Evolutionary conservation across 2,888 invertebrate genomes (phyloP).

Genomic region (Tenthredo scrophulariae): DNA sequence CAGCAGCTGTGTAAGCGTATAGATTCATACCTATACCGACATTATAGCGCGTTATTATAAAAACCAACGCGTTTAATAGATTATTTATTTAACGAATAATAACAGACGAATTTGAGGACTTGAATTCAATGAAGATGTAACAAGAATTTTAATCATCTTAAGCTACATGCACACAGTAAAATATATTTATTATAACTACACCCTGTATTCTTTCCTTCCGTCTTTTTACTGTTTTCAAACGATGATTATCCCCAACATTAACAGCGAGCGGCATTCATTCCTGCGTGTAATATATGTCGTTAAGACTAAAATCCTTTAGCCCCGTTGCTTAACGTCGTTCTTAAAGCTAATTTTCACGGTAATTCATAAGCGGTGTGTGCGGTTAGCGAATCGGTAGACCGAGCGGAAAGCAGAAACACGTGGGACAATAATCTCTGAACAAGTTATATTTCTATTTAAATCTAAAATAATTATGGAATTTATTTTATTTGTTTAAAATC

Average conservation of each 20-base stretch:
- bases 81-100: background rate
- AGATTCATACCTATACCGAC: background rate
- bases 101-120: background rate
- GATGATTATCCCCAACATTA: background rate
- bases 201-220: background rate
- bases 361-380: constrained; percentile 6
- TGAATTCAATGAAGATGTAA: constrained; percentile 23
- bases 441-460: no score
- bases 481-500: background rate
- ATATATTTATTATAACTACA: background rate
- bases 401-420: background rate
- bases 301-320: background rate
- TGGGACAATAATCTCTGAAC: background rate
- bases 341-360: background rate
- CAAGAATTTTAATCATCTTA: constrained; percentile 20
- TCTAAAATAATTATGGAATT: no score
- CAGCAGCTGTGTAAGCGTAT: background rate
- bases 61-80: background rate
- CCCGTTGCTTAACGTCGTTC: background rate
- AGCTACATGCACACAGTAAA: constrained; percentile 1
- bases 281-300: background rate
- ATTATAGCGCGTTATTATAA: background rate
- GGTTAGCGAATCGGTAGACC: background rate
- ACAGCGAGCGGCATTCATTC: background rate
- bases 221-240: background rate